These are phyloP conservation scores for Tenebrosternarchus preto DNA, from an alignment of 2,113 vertebrate species.

Conservation along the genomic window DNA sequence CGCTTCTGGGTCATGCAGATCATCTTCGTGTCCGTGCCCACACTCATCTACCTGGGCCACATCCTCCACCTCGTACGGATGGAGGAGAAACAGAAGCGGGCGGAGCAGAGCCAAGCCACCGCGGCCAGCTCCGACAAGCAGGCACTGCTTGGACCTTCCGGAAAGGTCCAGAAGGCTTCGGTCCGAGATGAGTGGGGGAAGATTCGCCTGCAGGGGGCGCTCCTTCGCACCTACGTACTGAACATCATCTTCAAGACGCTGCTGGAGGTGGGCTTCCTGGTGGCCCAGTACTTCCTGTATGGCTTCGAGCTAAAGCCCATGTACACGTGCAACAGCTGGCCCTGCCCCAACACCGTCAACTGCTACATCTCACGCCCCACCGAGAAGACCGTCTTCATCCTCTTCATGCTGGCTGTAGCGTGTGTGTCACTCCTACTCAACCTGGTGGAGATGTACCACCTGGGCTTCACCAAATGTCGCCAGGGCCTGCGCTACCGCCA, in stretches of 20 bases:
- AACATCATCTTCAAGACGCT: constrained; percentile 85
- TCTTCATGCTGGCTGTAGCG: constrained; percentile 86
- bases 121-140: constrained; percentile 51
- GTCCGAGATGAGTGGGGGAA: constrained; percentile 69
- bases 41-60: constrained; percentile 86
- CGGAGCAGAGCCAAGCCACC: constrained; percentile 50
- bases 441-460: constrained; percentile 85
- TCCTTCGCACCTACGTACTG: constrained; percentile 82
- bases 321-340: constrained; percentile 83
- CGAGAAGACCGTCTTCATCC: constrained; percentile 86
- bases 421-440: constrained; percentile 84
- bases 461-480: constrained; percentile 80
- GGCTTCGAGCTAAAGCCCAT: constrained; percentile 85
- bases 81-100: constrained; percentile 79
- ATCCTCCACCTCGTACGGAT: constrained; percentile 84
- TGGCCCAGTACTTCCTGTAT: constrained; percentile 83
- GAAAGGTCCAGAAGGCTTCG: constrained; percentile 57
- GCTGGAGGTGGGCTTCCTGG: constrained; percentile 84
- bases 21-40: constrained; percentile 87
- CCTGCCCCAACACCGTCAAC: constrained; percentile 85
- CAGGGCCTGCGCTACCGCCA: constrained; percentile 67
- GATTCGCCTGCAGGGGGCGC: constrained; percentile 76
- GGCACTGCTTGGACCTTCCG: constrained; percentile 58
- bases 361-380: constrained; percentile 88
- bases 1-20: constrained; percentile 93